phyloP scores from a whole-genome alignment of 2,888 invertebrate species.

The Gastracanthus pulcherrimus region DNA sequence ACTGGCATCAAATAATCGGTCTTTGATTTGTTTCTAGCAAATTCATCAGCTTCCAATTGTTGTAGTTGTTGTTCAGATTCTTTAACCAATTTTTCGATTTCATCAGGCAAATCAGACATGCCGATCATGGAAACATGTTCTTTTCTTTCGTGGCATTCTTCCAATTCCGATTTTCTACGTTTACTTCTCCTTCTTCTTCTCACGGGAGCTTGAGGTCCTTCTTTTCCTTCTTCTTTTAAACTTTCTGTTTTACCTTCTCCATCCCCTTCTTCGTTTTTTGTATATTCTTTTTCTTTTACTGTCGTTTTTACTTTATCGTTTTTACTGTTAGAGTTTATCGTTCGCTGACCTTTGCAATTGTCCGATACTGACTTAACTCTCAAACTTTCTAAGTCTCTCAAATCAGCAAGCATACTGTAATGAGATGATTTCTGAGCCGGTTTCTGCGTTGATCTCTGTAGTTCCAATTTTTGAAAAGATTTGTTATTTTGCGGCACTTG shows the following conservation, averaged over 20 bases:
- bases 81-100: conserved; percentile 35
- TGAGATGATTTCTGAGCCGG: not conserved
- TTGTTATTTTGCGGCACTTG: not conserved
- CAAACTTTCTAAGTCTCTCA: conserved; percentile 28
- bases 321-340: not conserved
- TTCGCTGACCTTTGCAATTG: not conserved
- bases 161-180: conserved; percentile 25
- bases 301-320: not conserved
- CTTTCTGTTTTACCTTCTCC: not conserved
- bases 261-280: not conserved
- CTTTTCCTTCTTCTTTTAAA: not conserved
- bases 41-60: conserved; percentile 20
- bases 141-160: conserved; percentile 7
- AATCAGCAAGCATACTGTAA: conserved; percentile 40
- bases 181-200: conserved; percentile 41
- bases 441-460: not conserved
- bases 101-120: conserved; percentile 20
- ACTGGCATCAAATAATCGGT: not conserved
- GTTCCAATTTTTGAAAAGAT: not conserved
- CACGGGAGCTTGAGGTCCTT: conserved; percentile 29
- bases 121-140: conserved; percentile 1
- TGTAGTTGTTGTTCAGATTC: conserved; percentile 44
- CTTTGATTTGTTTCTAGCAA: not conserved
- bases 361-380: not conserved
- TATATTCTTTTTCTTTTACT: not conserved